phyloP scores from a whole-genome alignment of 2,113 vertebrate genomes.

The Ondatra zibethicus region DNA sequence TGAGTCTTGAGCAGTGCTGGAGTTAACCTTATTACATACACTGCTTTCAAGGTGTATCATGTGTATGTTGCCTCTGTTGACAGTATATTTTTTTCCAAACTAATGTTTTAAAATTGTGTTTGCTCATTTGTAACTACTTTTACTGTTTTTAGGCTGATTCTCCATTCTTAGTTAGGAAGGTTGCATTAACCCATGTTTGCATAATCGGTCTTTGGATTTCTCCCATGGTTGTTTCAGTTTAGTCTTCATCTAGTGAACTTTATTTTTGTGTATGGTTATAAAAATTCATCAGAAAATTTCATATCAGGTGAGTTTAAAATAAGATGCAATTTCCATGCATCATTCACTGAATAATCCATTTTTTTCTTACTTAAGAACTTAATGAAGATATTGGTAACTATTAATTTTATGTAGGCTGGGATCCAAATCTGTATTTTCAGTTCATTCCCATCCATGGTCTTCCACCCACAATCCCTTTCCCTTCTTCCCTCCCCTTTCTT shows the following conservation, averaged over 20 bases:
- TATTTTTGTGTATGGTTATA: neutral
- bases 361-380: neutral
- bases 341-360: neutral
- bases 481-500: too few species aligned
- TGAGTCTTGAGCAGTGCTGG: neutral
- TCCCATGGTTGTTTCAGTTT: neutral
- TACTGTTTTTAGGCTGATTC: neutral
- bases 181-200: neutral
- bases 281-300: neutral
- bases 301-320: neutral
- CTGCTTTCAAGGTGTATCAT: neutral
- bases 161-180: neutral
- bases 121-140: neutral
- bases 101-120: neutral
- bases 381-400: neutral
- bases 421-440: neutral
- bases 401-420: neutral
- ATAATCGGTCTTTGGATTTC: neutral
- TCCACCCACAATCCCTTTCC: neutral
- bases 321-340: neutral
- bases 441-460: neutral
- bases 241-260: neutral
- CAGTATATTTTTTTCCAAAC: conserved; percentile 6
- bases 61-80: neutral
- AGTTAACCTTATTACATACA: conserved; percentile 42